phyloP scores from a whole-genome alignment of 2,797 vertebrate genomes.

The Thamnophis elegans region DNA sequence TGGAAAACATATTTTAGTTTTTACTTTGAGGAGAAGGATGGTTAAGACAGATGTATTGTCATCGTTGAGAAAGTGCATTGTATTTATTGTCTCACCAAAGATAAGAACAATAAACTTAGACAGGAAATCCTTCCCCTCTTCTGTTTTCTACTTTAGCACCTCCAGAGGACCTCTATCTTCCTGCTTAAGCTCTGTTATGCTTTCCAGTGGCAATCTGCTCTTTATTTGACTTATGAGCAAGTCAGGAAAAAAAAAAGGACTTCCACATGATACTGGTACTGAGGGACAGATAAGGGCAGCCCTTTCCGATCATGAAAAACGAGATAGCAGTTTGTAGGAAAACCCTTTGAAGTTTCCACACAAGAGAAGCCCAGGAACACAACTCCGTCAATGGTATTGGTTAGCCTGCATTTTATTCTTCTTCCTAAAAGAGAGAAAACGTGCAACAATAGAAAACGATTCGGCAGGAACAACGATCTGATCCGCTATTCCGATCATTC shows the following conservation, averaged over 20 bases:
- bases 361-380: background rate
- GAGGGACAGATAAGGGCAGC: background rate
- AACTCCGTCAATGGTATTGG: background rate
- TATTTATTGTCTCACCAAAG: background rate
- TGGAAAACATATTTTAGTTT: background rate
- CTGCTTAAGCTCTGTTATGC: background rate
- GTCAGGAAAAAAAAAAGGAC: slow-evolving; percentile 9
- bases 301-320: slow-evolving; percentile 1
- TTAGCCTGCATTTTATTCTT: background rate
- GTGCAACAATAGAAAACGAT: background rate
- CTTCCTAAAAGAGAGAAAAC: background rate
- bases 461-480: background rate
- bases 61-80: background rate
- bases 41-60: background rate
- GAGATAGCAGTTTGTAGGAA: background rate
- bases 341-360: background rate
- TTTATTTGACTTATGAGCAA: slow-evolving; percentile 2
- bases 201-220: background rate
- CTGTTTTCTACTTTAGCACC: background rate
- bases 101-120: background rate
- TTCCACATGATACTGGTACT: background rate
- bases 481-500: background rate
- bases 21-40: background rate
- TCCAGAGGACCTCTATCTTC: background rate
- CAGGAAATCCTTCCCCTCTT: background rate